These are phyloP conservation scores for Avahi laniger DNA, from an alignment of 2,797 vertebrate species.

Conservation along the genomic window DNA sequence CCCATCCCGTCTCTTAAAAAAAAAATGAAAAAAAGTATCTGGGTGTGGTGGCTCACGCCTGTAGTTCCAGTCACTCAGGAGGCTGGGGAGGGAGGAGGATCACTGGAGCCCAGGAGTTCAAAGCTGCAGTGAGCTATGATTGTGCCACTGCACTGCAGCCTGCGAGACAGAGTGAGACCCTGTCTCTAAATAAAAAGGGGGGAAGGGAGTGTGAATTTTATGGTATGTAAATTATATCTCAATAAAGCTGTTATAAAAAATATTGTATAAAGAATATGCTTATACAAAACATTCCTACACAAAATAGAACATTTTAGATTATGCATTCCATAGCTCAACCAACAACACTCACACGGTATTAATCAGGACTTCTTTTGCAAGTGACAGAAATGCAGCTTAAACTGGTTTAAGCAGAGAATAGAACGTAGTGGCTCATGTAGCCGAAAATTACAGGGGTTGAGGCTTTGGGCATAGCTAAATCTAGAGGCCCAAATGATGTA, in stretches of 20 bases:
- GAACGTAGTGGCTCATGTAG: not conserved
- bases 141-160: not conserved
- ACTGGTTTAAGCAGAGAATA: constrained; percentile 37
- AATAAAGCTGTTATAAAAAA: not conserved
- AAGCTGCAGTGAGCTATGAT: not conserved
- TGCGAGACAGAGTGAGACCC: not conserved
- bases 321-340: not conserved
- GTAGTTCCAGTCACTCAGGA: not conserved
- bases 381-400: constrained; percentile 51
- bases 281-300: not conserved
- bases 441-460: constrained; percentile 39
- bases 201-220: not conserved
- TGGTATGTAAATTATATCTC: not conserved
- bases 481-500: not conserved
- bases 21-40: not conserved
- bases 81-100: not conserved
- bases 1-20: not conserved
- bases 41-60: not conserved
- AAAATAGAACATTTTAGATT: not conserved
- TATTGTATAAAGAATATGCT: not conserved
- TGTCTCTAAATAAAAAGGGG: not conserved
- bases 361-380: constrained; percentile 46
- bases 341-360: not conserved
- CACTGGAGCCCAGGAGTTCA: not conserved
- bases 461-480: constrained; percentile 1